Base-by-base conservation (phyloP, 2,888 invertebrate genomes). In the Conchocele bisecta region DNA sequence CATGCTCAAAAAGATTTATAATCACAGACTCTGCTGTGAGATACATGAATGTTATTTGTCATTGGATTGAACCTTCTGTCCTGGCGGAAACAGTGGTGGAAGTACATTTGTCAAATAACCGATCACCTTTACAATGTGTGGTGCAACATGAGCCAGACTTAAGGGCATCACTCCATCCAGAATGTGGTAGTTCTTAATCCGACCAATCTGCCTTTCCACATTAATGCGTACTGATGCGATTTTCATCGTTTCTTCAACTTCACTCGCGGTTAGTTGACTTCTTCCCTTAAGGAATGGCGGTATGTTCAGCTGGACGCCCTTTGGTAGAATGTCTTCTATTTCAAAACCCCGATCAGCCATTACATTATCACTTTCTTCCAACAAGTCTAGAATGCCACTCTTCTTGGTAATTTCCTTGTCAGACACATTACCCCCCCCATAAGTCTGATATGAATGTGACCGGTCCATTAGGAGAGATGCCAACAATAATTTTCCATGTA, bases 261-360 rank as follows among this genome's bases (percentile, higher is more conserved):
- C 58, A 7, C 33, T 11, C 6, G 64, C 17, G 5, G 56, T 26
- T 2, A 75, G 35, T 24, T 67, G 67, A 24, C 31, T 44, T 24
- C 48, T 15, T 15, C 33, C 50, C 15, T 68, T 31, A n/a, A 69
- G 61, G 48, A 79, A 79, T 37, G 76, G 68, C 6, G 80, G 78
- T 22, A 75, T 81, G 46, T 73, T 70, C 3, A 79, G 29, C 5
- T 29, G 51, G 0, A 64, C 72, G 20, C 79, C 57, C 20, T 41
- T 20, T 35, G 64, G 65, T 31, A 63, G 53, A 17, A 67, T 48
- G 44, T 75, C 54, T 13, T 7, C 29, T 17, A 75, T 67, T 9
- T 56, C 46, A 44, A 82, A 82, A 3, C 81, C 79, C 39, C 78
- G 28, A 46, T 82, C 79, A 7, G 74, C 76, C 61, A 83, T 70